Evolutionary conservation across 1,140 invertebrate genomes (phyloP), one percentile per base, ranked within the genome.

Genomic region (Acyrthosiphon pisum): DNA sequence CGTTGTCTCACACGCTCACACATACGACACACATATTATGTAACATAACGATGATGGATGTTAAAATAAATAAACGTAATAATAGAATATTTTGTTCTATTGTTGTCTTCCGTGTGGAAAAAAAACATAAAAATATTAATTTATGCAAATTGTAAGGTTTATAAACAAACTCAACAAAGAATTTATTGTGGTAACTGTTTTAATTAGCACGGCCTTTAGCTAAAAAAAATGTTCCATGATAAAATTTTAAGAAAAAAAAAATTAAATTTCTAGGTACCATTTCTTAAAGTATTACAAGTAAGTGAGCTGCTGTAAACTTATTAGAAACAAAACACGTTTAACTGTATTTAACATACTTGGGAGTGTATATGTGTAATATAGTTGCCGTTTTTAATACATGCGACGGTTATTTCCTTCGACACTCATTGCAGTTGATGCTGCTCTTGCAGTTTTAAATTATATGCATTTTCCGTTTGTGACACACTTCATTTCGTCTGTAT

Each of bases 271-370:
- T 76, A 18, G 26, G 30, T 68, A 76, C 60, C 60, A n/a, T 76
- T n/a, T 68, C 23, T 76, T 18, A n/a, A 68, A 76, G 60, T 76
- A 76, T 76, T n/a, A n/a, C 60, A 50, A 30, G 18, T 50, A 88
- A 88, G 86, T 88, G 86, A 88, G n/a, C 46, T 88, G 46, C 86
- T 88, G 30, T 88, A 88, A 50, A 88, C 86, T 50, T 35, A 48
- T 50, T 22, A 87, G 30, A 48, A 87, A 44, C 35, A 41, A 46
- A 87, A 20, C 23, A 87, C 48, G 50, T 88, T 44, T 50, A 87
- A 87, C 44, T 87, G 30, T 48, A 46, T 84, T 86, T 50, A 88
- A 88, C 86, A 35, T 88, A 88, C 86, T 88, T 88, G 86, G 46
- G 46, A 88, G n/a, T 88, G 48, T 14, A 83, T 83, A 44, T 9